Percentiles rank a stretch among this genome's conserved stretches.
Conservation (phyloP, 1,140 invertebrate species). For the Drosophila nebulosa region DNA sequence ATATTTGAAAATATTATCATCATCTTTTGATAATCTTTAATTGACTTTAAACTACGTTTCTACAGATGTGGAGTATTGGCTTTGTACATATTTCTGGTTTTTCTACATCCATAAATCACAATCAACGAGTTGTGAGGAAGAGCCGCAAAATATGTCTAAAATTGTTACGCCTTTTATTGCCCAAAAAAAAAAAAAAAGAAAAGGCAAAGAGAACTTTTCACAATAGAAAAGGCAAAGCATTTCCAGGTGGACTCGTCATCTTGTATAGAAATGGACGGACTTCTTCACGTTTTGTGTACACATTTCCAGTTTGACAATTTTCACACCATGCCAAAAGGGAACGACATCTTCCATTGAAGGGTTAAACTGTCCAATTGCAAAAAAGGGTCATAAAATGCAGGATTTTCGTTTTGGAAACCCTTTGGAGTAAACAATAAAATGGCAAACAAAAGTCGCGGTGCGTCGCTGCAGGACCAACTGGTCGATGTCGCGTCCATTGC, state of each 20-base stretch:
- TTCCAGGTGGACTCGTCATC: conserved; percentile 51
- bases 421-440: conserved; percentile 70
- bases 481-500: conserved; percentile 13
- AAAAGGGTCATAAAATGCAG: conserved; percentile 63
- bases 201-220: not conserved
- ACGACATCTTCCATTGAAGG: conserved; percentile 56
- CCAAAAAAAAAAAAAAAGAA: not conserved
- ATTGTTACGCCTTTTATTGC: conserved; percentile 22
- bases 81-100: conserved; percentile 53
- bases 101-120: conserved; percentile 66
- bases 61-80: conserved; percentile 17
- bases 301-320: conserved; percentile 20
- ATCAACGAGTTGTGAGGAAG: conserved; percentile 39
- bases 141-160: conserved; percentile 47
- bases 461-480: conserved; percentile 18
- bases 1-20: too few species aligned
- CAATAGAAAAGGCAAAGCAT: conserved; percentile 15
- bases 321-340: conserved; percentile 25
- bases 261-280: not conserved
- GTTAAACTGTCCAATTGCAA: conserved; percentile 74
- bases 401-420: conserved; percentile 63
- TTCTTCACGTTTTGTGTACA: not conserved
- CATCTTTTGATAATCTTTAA: too few species aligned
- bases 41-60: not conserved
- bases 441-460: conserved; percentile 67